Base-by-base conservation (phyloP, 2,888 invertebrate genomes). In the Thereva nobilitata region DNA sequence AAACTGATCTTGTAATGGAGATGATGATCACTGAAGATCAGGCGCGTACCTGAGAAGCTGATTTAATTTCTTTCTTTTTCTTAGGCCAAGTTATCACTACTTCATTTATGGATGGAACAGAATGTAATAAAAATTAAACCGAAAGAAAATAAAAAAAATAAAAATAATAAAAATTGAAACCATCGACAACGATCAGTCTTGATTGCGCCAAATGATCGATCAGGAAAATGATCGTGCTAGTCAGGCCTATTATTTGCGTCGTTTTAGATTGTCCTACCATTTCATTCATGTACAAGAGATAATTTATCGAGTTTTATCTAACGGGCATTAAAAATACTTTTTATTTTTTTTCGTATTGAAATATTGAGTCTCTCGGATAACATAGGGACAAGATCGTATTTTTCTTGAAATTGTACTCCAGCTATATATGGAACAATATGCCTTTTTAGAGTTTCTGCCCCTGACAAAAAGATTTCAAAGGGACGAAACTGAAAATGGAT, bases 1-100 rank as follows among this genome's bases (percentile, higher is more conserved):
- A 66, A 56, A 66, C 35, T 49, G 66, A 66, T 66, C 66, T 50
- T 56, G 66, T 66, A 66, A 66, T 66, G 57, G 56, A 66, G 66
- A 66, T 66, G 56, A 41, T 64, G 42, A 50, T 38, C 50, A 6
- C 34, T 61, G 61, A 50, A 23, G 49, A 38, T 44, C 34, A 5
- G n/a, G 34, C 37, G 23, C 40, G 9, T 35, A 23, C 12, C 12
- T 9, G 37, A 40, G 10, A 12, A 49, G 23, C 40, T 23, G 50
- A 41, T 61, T 50, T 61, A 34, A 61, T 61, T 61, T 50, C 49
- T 23, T 23, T 23, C 23, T 61, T 61, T 40, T 61, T 61, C 49
- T 61, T 40, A 10, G 34, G 37, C 38, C 40, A 61, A 50, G 50
- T 50, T 61, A 50, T 61, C 61, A 61, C 61, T 61, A 61, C 61